Base-by-base conservation (phyloP, 1,140 invertebrate genomes). In the Brachionus rotundiformis region DNA sequence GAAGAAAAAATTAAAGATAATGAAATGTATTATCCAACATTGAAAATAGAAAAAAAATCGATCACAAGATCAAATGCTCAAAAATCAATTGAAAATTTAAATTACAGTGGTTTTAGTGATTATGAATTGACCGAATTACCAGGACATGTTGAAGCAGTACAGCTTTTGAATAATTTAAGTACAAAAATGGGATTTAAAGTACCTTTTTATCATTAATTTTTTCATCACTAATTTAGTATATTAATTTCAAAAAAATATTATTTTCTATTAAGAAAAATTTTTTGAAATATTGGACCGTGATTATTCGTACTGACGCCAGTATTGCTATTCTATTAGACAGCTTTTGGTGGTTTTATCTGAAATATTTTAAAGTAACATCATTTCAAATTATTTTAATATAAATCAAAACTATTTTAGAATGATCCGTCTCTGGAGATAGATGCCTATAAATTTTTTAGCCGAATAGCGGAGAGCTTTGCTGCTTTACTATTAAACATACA, bases 311-410 rank as follows among this genome's bases (percentile, higher is more conserved):
- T n/a, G 76, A 79, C 19, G 76, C 76, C 1, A 63, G 47, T 23
- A 39, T 36, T 25, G 76, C 76, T 13, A 79, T 79, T 27, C 27
- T 79, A 6, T 25, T 79, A 8, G 76, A 79, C 25, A 59, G 47
- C 16, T 79, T 79, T 79, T 79, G 76, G 76, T 79, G 76, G 76
- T 79, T 79, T 63, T 79, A 59, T 41, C 23, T 79, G 19, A 63
- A 33, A 54, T 5, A 59, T 54, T 79, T 79, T 59, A 54, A 63
- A 33, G 76, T 79, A 59, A 27, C 8, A 33, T 68, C 3, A 29
- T 27, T 29, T 39, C 23, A 23, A 68, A 16, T 36, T 36, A 16
- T 68, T 36, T 13, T 13, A 13, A 33, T 36, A 39, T 19, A 16
- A 1, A 16, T 33, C 5, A 10, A 2, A 33, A 19, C 36, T 68